Base-by-base conservation (phyloP, 1,140 invertebrate genomes). In the Hesperophylax magnus region DNA sequence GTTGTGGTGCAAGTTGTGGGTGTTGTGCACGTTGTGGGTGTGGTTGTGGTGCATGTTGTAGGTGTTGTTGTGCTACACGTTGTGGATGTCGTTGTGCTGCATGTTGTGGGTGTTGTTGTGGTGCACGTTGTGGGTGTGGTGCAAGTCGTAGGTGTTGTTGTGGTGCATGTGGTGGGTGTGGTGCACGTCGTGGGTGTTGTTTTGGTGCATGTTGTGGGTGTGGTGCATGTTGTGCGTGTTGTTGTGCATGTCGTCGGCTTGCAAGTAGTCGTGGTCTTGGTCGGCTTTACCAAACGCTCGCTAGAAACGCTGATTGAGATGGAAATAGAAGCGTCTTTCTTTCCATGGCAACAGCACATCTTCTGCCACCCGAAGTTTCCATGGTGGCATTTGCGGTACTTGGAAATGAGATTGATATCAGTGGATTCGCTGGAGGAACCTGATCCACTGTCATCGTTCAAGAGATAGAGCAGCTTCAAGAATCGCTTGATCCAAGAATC, bases 351-450 rank as follows among this genome's bases (percentile, higher is more conserved):
- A 20, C 56, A 20, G 47, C 80, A 78, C n/a, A 1, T 5, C n/a
- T 75, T 52, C 60, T 81, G 76, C 76, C 80, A 78, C 3, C 80
- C 76, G 76, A 78, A 75, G 39, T 63, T 18, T 54, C 80, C 80
- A 27, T 81, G 80, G 39, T 58, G 58, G 47, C 79, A 81, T 22
- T 65, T 77, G 4, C 56, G 20, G 27, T 61, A 71, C 67, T 71
- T 71, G 67, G 67, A 71, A 4, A 58, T 58, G n/a, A 52, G 39
- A 47, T 17, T 47, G n/a, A n/a, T n/a, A 20, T n/a, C n/a, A 31
- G 52, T 47, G 5, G 18, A 69, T 20, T 77, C 74, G 3, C 22
- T 20, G 17, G n/a, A 60, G 0, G 58, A 69, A 5, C 58, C 31
- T 15, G 65, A 77, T 18, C 22, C 52, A 54, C 39, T 72, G 20